Base-by-base conservation (phyloP, 37 sponge, comb jelly and placozoan genomes). In the Halichondria panicea region DNA sequence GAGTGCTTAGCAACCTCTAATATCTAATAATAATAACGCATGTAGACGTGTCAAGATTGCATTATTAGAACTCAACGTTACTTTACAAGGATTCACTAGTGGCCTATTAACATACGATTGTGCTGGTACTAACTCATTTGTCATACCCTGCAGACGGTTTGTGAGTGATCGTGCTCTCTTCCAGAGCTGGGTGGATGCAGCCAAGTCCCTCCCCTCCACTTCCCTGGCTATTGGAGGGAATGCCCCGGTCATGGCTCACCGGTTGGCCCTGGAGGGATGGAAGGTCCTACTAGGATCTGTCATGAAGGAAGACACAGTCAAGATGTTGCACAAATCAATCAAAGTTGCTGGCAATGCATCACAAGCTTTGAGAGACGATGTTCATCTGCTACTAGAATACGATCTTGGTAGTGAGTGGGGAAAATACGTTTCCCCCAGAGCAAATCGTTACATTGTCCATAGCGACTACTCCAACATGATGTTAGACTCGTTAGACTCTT, bases 331-430 rank as follows among this genome's bases (percentile, higher is more conserved):
- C 45, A 54, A 27, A 46, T 55, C 60, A 8, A 63, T 88, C 41
- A 27, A 38, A 37, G 46, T 88, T 0, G 64, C 74, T 3, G 67
- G 53, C 33, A 30, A 46, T 31, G 54, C 48, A 19, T 13, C 60
- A 18, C 33, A 35, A 4, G 5, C 27, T 0, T 22, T 24, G 4
- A 3, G 13, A 46, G 80, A 79, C 18, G 93, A 92, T 44, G 43
- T 84, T 53, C 93, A 92, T 68, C 56, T 92, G 39, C 48, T 85
- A n/a, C 19, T 92, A 3, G 93, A 92, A 75, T 92, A 83, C 41
- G 68, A 83, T 30, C 52, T 58, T 13, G 88, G 76, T n/a, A 68
- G 46, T 0, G 50, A 9, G 44, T 92, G 93, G 93, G 93, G 93
- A 4, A 40, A 24, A 33, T 92, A 77, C 67, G 31, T 6, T 7